Evolutionary conservation across 2,113 vertebrate species (phyloP).

Genomic region (Rhipidura dahli): DNA sequence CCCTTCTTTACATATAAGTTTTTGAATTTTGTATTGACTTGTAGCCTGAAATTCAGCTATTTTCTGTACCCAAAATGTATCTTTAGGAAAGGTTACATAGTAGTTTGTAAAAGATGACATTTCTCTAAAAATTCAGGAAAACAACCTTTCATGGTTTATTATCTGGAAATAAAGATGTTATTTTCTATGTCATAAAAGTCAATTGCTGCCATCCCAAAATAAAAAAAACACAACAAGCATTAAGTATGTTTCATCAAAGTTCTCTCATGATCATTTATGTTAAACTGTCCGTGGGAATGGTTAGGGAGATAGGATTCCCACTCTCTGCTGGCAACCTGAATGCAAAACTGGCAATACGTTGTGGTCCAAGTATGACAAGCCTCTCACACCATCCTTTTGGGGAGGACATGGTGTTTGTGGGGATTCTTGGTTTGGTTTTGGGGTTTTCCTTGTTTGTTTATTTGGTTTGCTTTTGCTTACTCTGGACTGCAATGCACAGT

Average conservation of each 20-base stretch:
- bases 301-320: background rate
- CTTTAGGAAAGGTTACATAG: background rate
- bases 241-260: background rate
- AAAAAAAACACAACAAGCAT: background rate
- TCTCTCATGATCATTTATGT: background rate
- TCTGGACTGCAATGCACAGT: background rate
- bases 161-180: background rate
- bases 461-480: background rate
- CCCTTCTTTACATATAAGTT: background rate
- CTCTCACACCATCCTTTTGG: background rate
- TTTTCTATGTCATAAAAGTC: background rate
- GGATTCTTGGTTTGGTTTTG: background rate
- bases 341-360: background rate
- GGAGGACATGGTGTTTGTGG: background rate
- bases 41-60: background rate
- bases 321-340: background rate
- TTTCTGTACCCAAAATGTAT: background rate
- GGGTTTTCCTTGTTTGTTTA: background rate
- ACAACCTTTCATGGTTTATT: background rate
- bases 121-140: background rate
- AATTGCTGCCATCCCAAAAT: background rate
- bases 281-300: background rate
- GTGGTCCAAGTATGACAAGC: background rate
- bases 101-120: background rate
- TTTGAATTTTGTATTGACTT: background rate